Percentiles rank a stretch among this genome's conserved stretches.
phyloP scores from a whole-genome alignment of 2,888 invertebrate species.

The Polyommatus iphigenia region DNA sequence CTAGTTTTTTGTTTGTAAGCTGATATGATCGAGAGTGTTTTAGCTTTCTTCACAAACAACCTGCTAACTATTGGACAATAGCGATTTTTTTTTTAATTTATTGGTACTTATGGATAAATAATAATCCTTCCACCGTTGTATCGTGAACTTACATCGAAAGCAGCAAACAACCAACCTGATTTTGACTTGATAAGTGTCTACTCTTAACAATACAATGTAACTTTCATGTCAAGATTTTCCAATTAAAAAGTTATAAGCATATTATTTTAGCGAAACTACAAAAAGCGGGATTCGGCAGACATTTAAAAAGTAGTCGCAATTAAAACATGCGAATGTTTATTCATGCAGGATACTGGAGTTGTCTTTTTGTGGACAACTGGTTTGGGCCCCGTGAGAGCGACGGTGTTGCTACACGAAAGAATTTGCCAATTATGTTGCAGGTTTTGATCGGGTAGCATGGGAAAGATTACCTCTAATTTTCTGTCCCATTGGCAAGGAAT shows the following conservation, averaged over 20 bases:
- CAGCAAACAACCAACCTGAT: too few species aligned
- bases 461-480: neutral
- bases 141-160: too few species aligned
- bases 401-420: neutral
- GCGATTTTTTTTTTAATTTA: too few species aligned
- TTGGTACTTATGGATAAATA: too few species aligned
- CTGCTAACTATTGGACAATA: too few species aligned
- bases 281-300: constrained; percentile 41
- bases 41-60: too few species aligned
- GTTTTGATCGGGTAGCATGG: neutral
- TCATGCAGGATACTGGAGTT: constrained; percentile 45
- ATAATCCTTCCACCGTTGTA: too few species aligned
- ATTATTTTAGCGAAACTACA: constrained; percentile 30
- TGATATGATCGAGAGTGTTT: too few species aligned
- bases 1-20: too few species aligned
- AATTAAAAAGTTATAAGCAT: constrained; percentile 29
- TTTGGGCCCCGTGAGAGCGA: constrained; percentile 43
- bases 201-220: too few species aligned
- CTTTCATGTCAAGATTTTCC: neutral
- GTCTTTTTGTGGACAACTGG: constrained; percentile 51
- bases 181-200: too few species aligned
- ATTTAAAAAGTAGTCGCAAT: constrained; percentile 55
- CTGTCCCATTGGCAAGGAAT: too few species aligned
- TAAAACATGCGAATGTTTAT: constrained; percentile 56
- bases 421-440: neutral